These are phyloP conservation scores for Euproctis similis DNA, from an alignment of 2,888 invertebrate genomes.

Conservation along the genomic window DNA sequence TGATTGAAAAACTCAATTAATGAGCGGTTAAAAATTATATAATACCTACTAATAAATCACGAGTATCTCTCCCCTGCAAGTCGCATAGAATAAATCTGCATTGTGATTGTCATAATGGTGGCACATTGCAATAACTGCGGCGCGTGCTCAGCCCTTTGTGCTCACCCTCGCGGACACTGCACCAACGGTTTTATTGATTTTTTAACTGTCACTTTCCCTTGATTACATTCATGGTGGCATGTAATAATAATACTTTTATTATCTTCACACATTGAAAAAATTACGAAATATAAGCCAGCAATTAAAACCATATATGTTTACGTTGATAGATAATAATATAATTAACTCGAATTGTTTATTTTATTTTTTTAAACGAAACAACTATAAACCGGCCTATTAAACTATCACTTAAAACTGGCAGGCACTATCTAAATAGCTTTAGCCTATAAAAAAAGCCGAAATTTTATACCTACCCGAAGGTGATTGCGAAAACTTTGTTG, in stretches of 20 bases:
- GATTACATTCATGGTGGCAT: constrained; percentile 11
- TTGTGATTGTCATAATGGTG: constrained; percentile 47
- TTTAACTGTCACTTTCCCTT: constrained; percentile 63
- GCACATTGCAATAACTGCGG: constrained; percentile 31
- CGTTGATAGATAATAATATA: neutral
- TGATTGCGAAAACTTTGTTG: constrained; percentile 35
- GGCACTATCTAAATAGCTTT: constrained; percentile 14
- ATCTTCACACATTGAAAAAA: neutral
- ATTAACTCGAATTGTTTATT: constrained; percentile 2
- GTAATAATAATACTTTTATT: constrained; percentile 5
- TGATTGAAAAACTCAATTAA: constrained; percentile 18
- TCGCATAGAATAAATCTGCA: constrained; percentile 39
- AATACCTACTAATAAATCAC: constrained; percentile 21
- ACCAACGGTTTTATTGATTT: constrained; percentile 72
- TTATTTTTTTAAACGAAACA: neutral
- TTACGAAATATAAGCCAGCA: constrained; percentile 1
- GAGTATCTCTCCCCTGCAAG: constrained; percentile 40
- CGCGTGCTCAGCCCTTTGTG: constrained; percentile 60
- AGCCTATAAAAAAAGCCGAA: constrained; percentile 10
- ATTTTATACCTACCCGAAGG: constrained; percentile 11
- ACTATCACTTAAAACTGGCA: constrained; percentile 7
- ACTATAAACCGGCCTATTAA: constrained; percentile 1
- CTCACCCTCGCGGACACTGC: constrained; percentile 64
- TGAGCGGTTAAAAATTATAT: constrained; percentile 10
- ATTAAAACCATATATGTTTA: neutral